A percentile compares a stretch with the other conserved stretches of the same genome.
phyloP scores from a whole-genome alignment of 2,113 vertebrate genomes.

The Vireo altiloquus region DNA sequence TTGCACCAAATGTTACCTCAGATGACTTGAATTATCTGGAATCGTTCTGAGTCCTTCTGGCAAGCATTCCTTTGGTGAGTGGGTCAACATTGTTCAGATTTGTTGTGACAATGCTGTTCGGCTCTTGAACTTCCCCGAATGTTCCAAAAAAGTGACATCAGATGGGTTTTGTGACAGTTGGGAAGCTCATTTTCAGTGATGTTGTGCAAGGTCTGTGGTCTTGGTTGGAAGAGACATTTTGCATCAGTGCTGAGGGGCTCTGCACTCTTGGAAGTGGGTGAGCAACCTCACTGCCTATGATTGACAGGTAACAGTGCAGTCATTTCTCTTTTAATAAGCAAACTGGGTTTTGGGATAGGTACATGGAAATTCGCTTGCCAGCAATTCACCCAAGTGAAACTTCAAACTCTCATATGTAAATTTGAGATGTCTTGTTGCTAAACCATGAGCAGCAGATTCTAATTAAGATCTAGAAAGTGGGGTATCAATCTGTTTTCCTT shows the following conservation, averaged over 20 bases:
- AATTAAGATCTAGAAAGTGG: neutral
- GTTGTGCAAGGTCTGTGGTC: neutral
- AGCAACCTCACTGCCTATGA: neutral
- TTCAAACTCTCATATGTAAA: neutral
- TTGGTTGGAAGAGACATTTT: neutral
- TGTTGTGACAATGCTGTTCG: neutral
- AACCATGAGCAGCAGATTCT: neutral
- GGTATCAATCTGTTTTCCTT: neutral
- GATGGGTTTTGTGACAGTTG: neutral
- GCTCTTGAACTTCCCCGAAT: neutral
- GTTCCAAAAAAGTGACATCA: neutral
- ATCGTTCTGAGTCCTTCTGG: neutral
- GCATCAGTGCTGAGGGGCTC: neutral
- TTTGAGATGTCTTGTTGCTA: neutral
- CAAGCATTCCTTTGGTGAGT: neutral
- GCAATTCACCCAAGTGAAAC: neutral
- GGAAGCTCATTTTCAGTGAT: neutral
- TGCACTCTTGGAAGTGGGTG: neutral
- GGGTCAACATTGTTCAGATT: neutral
- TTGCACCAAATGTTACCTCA: neutral
- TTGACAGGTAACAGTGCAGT: neutral
- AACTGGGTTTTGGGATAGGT: neutral
- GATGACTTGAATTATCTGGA: constrained; percentile 25
- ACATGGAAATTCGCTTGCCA: neutral
- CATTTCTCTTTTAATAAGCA: neutral